phyloP scores from a whole-genome alignment of 2,113 vertebrate genomes.

The Natator depressus region DNA sequence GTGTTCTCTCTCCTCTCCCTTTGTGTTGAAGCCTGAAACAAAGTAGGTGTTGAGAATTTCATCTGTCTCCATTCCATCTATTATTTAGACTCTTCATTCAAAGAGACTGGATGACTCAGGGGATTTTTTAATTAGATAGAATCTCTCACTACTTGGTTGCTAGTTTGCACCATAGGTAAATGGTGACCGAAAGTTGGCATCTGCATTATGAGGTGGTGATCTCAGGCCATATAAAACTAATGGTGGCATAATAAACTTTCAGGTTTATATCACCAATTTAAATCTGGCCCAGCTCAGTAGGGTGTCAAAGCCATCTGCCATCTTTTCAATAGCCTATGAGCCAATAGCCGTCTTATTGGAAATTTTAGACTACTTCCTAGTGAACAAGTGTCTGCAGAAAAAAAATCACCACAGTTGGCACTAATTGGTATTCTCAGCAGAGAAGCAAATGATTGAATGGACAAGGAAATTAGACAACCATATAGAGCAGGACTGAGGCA shows the following conservation, averaged over 20 bases:
- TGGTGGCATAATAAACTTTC: neutral
- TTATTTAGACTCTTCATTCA: constrained; percentile 59
- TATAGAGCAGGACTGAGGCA: neutral
- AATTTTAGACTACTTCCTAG: neutral
- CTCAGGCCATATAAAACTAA: constrained; percentile 14
- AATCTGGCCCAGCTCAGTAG: neutral
- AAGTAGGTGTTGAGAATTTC: constrained; percentile 34
- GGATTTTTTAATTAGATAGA: constrained; percentile 48
- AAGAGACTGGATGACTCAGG: constrained; percentile 27
- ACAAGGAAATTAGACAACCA: neutral
- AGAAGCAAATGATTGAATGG: neutral
- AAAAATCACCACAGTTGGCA: neutral
- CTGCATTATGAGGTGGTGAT: neutral
- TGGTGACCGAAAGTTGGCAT: neutral
- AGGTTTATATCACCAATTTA: neutral
- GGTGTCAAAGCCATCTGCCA: neutral
- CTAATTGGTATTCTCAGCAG: neutral
- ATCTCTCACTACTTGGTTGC: constrained; percentile 9
- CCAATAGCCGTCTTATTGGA: neutral
- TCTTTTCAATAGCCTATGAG: neutral
- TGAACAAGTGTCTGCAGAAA: neutral
- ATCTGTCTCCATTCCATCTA: constrained; percentile 59
- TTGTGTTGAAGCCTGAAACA: constrained; percentile 44
- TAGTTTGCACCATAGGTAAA: constrained; percentile 16
- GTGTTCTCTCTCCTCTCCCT: constrained; percentile 3